Evolutionary conservation across 1,140 invertebrate species (phyloP).

Genomic region (Sarcophaga peregrina): DNA sequence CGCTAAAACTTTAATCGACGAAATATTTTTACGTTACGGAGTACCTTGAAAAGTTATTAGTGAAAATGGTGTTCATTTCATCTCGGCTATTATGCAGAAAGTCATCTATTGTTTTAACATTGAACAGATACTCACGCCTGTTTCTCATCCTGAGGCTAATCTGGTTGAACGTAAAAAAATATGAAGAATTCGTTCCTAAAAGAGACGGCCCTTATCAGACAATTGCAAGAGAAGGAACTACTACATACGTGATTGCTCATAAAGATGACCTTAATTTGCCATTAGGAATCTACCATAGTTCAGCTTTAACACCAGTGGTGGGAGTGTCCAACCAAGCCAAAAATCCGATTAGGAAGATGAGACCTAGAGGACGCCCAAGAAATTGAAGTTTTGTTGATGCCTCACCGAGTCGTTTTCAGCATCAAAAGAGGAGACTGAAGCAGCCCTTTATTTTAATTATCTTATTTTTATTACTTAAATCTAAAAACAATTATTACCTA

Average conservation of each 20-base stretch:
- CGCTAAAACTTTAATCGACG: constrained; percentile 20
- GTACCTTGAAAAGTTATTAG: constrained; percentile 40
- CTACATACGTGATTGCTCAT: not conserved
- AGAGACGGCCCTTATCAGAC: not conserved
- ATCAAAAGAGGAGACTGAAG: constrained; percentile 15
- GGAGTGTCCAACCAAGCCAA: not conserved
- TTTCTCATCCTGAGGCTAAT: constrained; percentile 64
- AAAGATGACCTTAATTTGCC: not conserved
- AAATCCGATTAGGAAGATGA: not conserved
- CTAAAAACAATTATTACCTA: no score
- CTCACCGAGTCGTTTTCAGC: not conserved
- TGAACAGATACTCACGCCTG: constrained; percentile 57
- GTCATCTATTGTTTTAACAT: constrained; percentile 55
- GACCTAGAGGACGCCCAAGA: not conserved
- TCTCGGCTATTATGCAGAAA: constrained; percentile 58
- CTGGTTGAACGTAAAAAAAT: constrained; percentile 64
- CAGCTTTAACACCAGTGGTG: constrained; percentile 3
- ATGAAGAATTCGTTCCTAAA: constrained; percentile 53
- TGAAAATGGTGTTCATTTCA: constrained; percentile 46
- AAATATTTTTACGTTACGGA: constrained; percentile 40
- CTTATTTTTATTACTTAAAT: no score
- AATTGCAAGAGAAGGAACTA: not conserved
- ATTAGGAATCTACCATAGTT: constrained; percentile 5
- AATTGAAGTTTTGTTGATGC: not conserved
- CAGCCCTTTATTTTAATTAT: not conserved